Percentiles rank a stretch among this genome's conserved stretches.
Evolutionary conservation across 2,797 vertebrate genomes (phyloP).

Genomic region (Falco columbarius): DNA sequence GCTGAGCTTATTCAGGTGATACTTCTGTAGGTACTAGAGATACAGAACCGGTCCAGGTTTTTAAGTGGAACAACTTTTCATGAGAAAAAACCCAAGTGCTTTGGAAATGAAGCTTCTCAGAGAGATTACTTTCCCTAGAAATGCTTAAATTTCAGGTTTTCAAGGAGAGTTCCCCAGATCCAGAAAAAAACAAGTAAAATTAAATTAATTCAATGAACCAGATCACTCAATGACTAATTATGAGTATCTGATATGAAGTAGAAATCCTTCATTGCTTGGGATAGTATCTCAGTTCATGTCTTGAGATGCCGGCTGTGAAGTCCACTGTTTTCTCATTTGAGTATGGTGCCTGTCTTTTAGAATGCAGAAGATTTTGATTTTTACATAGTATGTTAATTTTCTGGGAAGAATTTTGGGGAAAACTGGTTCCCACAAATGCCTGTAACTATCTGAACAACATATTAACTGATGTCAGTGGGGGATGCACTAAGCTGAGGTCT

Average conservation of each 20-base stretch:
- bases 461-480: neutral
- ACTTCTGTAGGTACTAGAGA: neutral
- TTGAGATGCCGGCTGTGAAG: neutral
- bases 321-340: neutral
- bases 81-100: neutral
- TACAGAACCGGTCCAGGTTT: neutral
- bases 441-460: neutral
- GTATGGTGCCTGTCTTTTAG: neutral
- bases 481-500: neutral
- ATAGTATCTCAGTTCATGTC: neutral
- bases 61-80: neutral
- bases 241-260: neutral
- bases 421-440: neutral
- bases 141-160: neutral
- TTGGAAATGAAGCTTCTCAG: neutral
- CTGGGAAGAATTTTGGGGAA: neutral
- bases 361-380: neutral
- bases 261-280: neutral
- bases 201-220: neutral
- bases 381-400: neutral
- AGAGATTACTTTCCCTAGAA: neutral
- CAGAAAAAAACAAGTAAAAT: neutral
- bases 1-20: neutral
- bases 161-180: neutral
- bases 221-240: neutral